Evolutionary conservation across 2,797 vertebrate species (phyloP).

Genomic region (Diplodus puntazzo): DNA sequence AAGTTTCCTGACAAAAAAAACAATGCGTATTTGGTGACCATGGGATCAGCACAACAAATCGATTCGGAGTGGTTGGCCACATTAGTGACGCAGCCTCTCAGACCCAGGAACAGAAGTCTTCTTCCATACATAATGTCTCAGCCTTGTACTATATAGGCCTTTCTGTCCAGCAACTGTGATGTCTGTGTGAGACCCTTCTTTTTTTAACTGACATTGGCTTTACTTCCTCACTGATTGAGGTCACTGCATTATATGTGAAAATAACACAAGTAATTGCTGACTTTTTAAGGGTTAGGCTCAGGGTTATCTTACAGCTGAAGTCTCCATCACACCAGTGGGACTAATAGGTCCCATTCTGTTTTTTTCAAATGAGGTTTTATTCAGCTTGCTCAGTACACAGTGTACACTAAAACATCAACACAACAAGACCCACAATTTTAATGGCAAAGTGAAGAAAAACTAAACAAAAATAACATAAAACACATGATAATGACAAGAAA

Average conservation of each 20-base stretch:
- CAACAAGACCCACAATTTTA: too few relatives aligned
- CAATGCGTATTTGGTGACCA: not conserved
- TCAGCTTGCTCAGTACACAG: too few relatives aligned
- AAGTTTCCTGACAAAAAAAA: not conserved
- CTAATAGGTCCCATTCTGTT: too few relatives aligned
- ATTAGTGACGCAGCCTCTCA: too few relatives aligned
- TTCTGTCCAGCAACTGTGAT: not conserved
- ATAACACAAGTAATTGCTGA: not conserved
- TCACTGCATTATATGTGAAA: not conserved
- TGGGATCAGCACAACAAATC: conserved; percentile 1
- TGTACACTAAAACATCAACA: too few relatives aligned
- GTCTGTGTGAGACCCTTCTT: not conserved
- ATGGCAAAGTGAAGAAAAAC: too few relatives aligned
- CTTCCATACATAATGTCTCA: not conserved
- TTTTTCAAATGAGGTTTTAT: too few relatives aligned
- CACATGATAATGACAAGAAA: too few relatives aligned
- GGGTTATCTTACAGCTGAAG: too few relatives aligned
- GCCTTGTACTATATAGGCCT: not conserved
- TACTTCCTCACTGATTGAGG: not conserved
- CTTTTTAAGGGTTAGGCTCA: too few relatives aligned
- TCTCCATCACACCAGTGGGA: too few relatives aligned
- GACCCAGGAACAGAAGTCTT: not conserved
- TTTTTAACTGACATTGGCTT: not conserved
- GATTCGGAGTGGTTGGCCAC: not conserved
- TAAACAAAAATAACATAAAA: too few relatives aligned